Evolutionary conservation across 92 coral and sea anemone species (phyloP).

Genomic region (Porites evermanni): DNA sequence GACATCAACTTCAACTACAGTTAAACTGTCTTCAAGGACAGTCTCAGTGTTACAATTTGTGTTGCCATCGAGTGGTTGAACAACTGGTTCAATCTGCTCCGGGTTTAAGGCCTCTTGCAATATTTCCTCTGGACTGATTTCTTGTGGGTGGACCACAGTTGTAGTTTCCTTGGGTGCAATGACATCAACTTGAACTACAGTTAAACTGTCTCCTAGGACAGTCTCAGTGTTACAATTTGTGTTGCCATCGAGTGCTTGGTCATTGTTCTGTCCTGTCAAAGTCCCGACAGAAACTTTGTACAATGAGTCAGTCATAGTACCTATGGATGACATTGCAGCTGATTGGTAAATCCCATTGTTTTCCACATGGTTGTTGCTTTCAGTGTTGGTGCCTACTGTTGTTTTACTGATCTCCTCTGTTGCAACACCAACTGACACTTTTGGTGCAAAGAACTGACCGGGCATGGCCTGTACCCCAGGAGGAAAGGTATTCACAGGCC

Average conservation of each 20-base stretch:
- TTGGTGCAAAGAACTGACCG: conserved; percentile 48
- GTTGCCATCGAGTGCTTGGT: conserved; percentile 4
- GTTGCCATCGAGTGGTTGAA: background rate
- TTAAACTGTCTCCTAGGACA: conserved; percentile 37
- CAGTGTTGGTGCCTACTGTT: conserved; percentile 85
- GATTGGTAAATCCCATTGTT: conserved; percentile 36
- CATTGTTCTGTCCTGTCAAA: conserved; percentile 38
- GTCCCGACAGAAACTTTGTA: conserved; percentile 82
- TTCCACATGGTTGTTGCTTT: conserved; percentile 40
- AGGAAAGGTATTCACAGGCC: conserved; percentile 35
- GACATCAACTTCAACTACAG: conserved; percentile 47
- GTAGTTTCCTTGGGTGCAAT: background rate
- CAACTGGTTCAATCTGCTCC: conserved; percentile 29
- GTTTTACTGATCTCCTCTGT: conserved; percentile 80
- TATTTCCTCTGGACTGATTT: conserved; percentile 35
- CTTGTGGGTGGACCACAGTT: background rate
- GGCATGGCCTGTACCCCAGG: conserved; percentile 41
- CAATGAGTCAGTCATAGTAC: conserved; percentile 91
- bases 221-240: background rate
- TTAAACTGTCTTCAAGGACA: conserved; percentile 40
- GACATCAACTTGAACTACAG: conserved; percentile 48
- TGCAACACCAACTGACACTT: conserved; percentile 78
- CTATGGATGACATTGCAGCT: conserved; percentile 61
- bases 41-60: background rate
- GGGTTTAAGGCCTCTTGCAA: conserved; percentile 40